phyloP scores from a whole-genome alignment of 2,797 vertebrate species.

The Naso thynnoides region DNA sequence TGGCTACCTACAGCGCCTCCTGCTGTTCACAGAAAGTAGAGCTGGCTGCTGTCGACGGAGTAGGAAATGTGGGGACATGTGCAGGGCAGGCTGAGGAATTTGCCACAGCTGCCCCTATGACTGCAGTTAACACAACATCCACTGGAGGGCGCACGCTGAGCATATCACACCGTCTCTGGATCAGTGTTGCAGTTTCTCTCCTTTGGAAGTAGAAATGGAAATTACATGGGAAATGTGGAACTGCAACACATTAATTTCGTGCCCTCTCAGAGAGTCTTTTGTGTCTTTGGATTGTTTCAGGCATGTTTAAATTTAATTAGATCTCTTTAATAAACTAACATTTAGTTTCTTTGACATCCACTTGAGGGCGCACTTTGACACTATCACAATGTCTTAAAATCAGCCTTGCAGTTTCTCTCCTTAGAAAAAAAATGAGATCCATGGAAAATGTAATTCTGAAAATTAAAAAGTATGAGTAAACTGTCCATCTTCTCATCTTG shows the following conservation, averaged over 20 bases:
- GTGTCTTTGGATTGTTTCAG: neutral
- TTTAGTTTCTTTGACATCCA: neutral
- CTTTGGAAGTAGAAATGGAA: slow-evolving; percentile 19
- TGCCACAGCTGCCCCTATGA: neutral
- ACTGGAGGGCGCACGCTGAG: slow-evolving; percentile 31
- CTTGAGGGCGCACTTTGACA: too few species aligned
- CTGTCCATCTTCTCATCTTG: too few species aligned
- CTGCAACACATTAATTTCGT: neutral
- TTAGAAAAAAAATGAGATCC: too few species aligned
- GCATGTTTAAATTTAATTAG: neutral
- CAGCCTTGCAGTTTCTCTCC: too few species aligned
- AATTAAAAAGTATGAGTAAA: too few species aligned
- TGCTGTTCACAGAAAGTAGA: slow-evolving; percentile 76
- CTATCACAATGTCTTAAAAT: neutral
- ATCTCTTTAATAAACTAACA: neutral
- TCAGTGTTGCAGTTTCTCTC: slow-evolving; percentile 22
- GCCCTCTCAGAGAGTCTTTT: neutral
- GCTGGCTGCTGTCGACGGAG: slow-evolving; percentile 73
- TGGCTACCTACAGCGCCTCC: slow-evolving; percentile 70
- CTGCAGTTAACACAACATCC: slow-evolving; percentile 20
- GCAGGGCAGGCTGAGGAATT: slow-evolving; percentile 34
- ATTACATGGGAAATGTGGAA: neutral
- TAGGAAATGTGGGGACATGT: slow-evolving; percentile 76
- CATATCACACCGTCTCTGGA: slow-evolving; percentile 31
- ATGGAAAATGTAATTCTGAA: too few species aligned